A percentile compares a stretch with the other conserved stretches of the same genome.
Evolutionary conservation across 2,113 vertebrate genomes (phyloP).

Genomic region (Cochlearius cochlearius): DNA sequence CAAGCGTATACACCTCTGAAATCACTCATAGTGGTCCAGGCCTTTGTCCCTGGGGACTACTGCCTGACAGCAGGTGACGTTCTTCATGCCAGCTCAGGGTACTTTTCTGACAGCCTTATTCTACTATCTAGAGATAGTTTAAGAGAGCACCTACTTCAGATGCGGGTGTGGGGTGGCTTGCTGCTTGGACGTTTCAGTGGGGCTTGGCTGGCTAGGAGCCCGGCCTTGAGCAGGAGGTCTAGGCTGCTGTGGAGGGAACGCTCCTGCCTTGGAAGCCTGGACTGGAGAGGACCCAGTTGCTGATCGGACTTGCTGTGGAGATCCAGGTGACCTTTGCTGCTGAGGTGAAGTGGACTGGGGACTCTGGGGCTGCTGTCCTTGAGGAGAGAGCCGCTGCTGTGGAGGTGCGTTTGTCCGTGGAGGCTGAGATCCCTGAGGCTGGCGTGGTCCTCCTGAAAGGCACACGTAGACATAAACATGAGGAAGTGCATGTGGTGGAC

Average conservation of each 20-base stretch:
- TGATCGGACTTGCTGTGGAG: slow-evolving; percentile 89
- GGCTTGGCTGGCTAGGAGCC: slow-evolving; percentile 74
- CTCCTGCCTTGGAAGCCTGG: slow-evolving; percentile 84
- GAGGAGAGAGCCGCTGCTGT: slow-evolving; percentile 78
- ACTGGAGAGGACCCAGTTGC: slow-evolving; percentile 84
- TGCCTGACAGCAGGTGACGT: neutral
- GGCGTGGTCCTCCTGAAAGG: slow-evolving; percentile 83
- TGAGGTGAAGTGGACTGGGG: slow-evolving; percentile 81
- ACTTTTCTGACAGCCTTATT: neutral
- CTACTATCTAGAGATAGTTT: neutral
- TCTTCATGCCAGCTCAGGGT: neutral
- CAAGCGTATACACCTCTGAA: neutral
- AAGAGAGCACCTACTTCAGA: slow-evolving; percentile 84
- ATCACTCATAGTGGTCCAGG: neutral
- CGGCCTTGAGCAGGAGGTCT: slow-evolving; percentile 71
- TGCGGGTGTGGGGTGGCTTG: slow-evolving; percentile 78
- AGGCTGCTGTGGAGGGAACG: slow-evolving; percentile 75
- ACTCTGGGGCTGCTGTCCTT: slow-evolving; percentile 80
- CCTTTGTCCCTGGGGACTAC: neutral
- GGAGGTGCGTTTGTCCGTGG: slow-evolving; percentile 65
- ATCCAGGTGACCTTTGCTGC: slow-evolving; percentile 88
- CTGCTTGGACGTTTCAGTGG: slow-evolving; percentile 75
- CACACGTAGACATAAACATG: neutral
- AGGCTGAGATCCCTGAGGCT: slow-evolving; percentile 71
- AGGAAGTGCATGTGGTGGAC: neutral